These are phyloP conservation scores for Siphlonurus alternatus DNA, from an alignment of 2,888 invertebrate species.

Conservation along the genomic window DNA sequence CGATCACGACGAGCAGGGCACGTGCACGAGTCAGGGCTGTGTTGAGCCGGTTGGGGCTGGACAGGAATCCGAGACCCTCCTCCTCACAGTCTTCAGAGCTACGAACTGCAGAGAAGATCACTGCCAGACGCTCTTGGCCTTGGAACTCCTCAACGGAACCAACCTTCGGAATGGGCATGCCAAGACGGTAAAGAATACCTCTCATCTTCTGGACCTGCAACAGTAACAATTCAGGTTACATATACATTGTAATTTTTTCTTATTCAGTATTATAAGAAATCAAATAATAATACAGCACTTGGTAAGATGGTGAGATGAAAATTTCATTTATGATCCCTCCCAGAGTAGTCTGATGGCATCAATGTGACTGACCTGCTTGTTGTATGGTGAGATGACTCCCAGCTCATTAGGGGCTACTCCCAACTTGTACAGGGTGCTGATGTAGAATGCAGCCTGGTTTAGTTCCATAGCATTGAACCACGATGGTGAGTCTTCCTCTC, in stretches of 20 bases:
- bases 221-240: slow-evolving; percentile 10
- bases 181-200: slow-evolving; percentile 31
- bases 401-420: slow-evolving; percentile 50
- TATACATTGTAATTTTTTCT: no score
- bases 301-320: not conserved
- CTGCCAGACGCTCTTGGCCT: slow-evolving; percentile 57
- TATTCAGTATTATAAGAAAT: no score
- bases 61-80: slow-evolving; percentile 49
- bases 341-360: not conserved
- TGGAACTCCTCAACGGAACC: slow-evolving; percentile 79
- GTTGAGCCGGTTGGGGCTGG: slow-evolving; percentile 64
- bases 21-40: slow-evolving; percentile 77
- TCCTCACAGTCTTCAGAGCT: slow-evolving; percentile 28
- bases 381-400: slow-evolving; percentile 84
- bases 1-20: slow-evolving; percentile 60
- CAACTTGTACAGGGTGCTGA: slow-evolving; percentile 43
- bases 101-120: slow-evolving; percentile 52
- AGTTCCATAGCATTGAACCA: slow-evolving; percentile 84
- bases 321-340: no score
- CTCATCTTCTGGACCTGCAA: slow-evolving; percentile 44
- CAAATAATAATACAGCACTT: no score
- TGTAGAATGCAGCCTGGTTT: slow-evolving; percentile 41
- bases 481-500: slow-evolving; percentile 64
- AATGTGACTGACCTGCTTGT: slow-evolving; percentile 74
- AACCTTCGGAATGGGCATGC: slow-evolving; percentile 39